Evolutionary conservation across 2,888 invertebrate genomes (phyloP), one percentile per base, ranked within the genome.

Genomic region (Ochropleura plecta): DNA sequence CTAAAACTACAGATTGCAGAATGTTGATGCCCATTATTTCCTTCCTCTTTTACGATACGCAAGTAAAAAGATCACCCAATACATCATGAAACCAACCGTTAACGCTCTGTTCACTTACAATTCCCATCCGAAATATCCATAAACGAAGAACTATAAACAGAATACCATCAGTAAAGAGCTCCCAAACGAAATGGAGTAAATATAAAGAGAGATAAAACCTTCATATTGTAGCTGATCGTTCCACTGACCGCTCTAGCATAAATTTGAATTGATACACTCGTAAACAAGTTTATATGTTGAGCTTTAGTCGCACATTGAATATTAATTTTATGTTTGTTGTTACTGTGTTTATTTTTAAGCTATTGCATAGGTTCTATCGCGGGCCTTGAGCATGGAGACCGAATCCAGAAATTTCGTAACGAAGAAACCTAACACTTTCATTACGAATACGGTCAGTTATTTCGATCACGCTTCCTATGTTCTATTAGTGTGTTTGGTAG

Each of bases 231-330:
- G 75, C 76, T 71, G 66, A 86, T 74, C 81, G 71, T 81, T 84
- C 74, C 10, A 57, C 75, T 83, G 78, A 73, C 86, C 79, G 72
- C 79, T 60, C 68, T 51, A 64, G 81, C 73, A 86, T 86, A 85
- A 84, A 86, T 86, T 86, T 81, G 78, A 78, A 83, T 84, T 86
- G 78, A 81, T 85, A 77, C 67, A 74, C 68, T 78, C 83, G 78
- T 86, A 86, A 86, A 86, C 81, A 78, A 80, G 83, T 85, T 86
- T 83, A 86, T 83, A 81, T 73, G 82, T 20, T 51, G 60, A 76
- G 70, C 76, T 83, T 77, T 67, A 81, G 73, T 77, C 68, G 73
- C 57, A 74, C 78, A 86, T 86, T 81, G 86, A 86, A 86, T 86
- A 86, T 78, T 85, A 86, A 86, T 86, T 86, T 86, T 80, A 86